Conservation (phyloP, 2,113 vertebrate genomes). For the Nothoprocta perdicaria region DNA sequence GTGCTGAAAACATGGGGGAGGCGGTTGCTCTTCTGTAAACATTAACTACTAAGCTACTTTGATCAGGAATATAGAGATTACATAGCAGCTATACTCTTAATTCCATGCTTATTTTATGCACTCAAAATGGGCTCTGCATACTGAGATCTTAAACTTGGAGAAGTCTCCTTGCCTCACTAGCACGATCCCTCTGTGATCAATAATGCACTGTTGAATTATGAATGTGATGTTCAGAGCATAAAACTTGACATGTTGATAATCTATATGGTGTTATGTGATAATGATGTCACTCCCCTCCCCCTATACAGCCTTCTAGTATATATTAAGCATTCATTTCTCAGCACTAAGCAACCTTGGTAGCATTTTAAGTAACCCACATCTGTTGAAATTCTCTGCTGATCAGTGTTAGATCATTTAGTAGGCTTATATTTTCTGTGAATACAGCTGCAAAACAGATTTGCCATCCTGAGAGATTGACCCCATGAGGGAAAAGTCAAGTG, state of each 20-base stretch:
- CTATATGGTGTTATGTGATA: not conserved
- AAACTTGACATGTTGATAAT: slow-evolving; percentile 13
- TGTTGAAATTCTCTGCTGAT: not conserved
- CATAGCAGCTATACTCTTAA: not conserved
- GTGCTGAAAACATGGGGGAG: not conserved
- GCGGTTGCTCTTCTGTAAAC: not conserved
- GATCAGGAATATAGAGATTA: not conserved
- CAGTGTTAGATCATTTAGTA: not conserved
- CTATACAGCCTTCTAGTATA: not conserved
- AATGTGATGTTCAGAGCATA: not conserved
- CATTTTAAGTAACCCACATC: not conserved
- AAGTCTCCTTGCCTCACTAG: not conserved
- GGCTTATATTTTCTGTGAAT: not conserved
- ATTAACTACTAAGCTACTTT: not conserved
- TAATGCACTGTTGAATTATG: not conserved
- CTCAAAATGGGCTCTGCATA: not conserved
- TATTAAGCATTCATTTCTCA: not conserved
- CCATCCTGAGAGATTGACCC: not conserved
- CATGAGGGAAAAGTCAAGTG: not conserved
- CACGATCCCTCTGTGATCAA: not conserved
- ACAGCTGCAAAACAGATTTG: not conserved
- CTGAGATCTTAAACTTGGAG: not conserved
- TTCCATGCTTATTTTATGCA: not conserved
- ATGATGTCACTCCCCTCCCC: not conserved
- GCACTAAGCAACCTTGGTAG: not conserved